These are phyloP conservation scores for Otolemur crassicaudatus DNA, from an alignment of 2,797 vertebrate genomes.

Conservation along the genomic window DNA sequence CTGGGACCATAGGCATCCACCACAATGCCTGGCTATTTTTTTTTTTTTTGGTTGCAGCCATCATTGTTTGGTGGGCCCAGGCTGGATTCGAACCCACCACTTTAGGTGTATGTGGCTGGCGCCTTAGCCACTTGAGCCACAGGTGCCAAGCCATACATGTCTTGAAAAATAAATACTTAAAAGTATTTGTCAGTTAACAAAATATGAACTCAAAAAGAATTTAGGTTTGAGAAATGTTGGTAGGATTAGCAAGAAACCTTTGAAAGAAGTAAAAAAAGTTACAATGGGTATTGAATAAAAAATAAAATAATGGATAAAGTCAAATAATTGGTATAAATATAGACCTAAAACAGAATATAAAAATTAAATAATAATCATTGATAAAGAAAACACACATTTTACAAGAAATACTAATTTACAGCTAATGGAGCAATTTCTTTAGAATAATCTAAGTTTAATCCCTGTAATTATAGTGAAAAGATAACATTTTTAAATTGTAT, in stretches of 20 bases:
- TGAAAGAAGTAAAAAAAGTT: background rate
- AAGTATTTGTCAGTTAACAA: slow-evolving; percentile 42
- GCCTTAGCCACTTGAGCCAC: too few relatives aligned
- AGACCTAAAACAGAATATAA: background rate
- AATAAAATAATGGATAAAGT: background rate
- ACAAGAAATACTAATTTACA: slow-evolving; percentile 16
- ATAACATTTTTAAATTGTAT: background rate
- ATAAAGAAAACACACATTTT: background rate
- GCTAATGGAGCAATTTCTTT: background rate
- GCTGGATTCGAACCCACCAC: too few relatives aligned
- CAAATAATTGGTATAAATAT: background rate
- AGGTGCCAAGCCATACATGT: background rate
- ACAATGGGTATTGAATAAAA: background rate
- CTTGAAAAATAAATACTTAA: slow-evolving; percentile 25
- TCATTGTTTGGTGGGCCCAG: too few relatives aligned
- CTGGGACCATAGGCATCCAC: too few relatives aligned
- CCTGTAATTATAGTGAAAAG: background rate
- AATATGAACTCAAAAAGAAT: slow-evolving; percentile 47
- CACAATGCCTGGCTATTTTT: too few relatives aligned
- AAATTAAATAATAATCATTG: slow-evolving; percentile 8
- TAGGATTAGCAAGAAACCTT: background rate
- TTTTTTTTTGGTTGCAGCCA: too few relatives aligned
- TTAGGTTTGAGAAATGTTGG: background rate
- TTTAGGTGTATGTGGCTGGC: too few relatives aligned
- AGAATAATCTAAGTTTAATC: background rate